phyloP scores from a whole-genome alignment of 53 echinoderm and acorn worm genomes.

The Apostichopus leukothele region DNA sequence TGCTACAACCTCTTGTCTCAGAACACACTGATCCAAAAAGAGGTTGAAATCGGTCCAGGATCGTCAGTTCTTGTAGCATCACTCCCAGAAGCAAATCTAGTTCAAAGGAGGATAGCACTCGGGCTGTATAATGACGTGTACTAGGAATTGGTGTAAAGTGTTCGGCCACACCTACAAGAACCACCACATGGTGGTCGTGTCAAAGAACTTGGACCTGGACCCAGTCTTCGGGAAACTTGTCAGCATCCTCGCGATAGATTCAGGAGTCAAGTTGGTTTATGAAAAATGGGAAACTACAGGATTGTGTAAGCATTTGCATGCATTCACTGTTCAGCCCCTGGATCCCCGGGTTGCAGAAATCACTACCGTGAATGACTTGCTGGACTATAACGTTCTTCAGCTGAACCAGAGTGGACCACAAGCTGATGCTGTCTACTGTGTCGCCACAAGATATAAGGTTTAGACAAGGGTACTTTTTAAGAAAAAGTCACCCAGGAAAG shows the following conservation, averaged over 20 bases:
- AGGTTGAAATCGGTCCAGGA: slow-evolving; percentile 52
- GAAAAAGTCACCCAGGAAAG: too few species aligned
- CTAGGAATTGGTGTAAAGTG: slow-evolving; percentile 52
- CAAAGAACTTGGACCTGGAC: not conserved
- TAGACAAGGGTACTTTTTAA: too few species aligned
- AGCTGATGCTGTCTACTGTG: not conserved
- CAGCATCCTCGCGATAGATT: slow-evolving; percentile 20
- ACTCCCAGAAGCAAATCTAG: slow-evolving; percentile 22
- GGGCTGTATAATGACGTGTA: slow-evolving; percentile 41
- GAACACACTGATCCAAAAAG: slow-evolving; percentile 3
- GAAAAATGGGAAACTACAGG: slow-evolving; percentile 26
- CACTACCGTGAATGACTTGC: slow-evolving; percentile 27
- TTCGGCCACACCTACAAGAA: slow-evolving; percentile 34
- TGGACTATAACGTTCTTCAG: slow-evolving; percentile 20
- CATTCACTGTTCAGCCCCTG: not conserved
- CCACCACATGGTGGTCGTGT: slow-evolving; percentile 20
- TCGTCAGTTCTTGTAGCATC: slow-evolving; percentile 40
- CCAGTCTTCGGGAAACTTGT: slow-evolving; percentile 38
- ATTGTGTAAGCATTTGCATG: slow-evolving; percentile 23
- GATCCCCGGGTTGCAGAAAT: not conserved
- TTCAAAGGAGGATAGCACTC: slow-evolving; percentile 1
- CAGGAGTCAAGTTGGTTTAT: slow-evolving; percentile 13
- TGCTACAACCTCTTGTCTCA: slow-evolving; percentile 39
- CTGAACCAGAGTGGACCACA: slow-evolving; percentile 19
- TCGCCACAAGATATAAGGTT: slow-evolving; percentile 29